Conservation (phyloP, 2,797 vertebrate genomes). For the Amniataba percoides region DNA sequence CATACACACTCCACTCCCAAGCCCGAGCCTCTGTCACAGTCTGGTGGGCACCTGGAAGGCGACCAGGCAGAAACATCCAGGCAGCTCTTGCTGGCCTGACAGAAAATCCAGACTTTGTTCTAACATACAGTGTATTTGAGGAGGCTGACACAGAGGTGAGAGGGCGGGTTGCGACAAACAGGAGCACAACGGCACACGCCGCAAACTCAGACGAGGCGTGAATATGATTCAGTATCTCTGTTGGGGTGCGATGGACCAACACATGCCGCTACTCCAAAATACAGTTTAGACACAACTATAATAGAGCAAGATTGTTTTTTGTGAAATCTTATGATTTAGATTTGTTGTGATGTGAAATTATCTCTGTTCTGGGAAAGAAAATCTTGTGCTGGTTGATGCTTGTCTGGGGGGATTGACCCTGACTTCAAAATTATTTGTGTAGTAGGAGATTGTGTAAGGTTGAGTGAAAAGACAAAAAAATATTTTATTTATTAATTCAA, state of each 20-base stretch:
- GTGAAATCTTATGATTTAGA: neutral
- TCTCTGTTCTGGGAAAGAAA: neutral
- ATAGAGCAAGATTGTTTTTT: neutral
- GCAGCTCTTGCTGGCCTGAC: constrained; percentile 40
- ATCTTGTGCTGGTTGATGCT: neutral
- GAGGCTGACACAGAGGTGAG: constrained; percentile 18
- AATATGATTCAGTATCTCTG: constrained; percentile 16
- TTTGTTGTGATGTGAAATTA: neutral
- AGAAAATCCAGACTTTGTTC: constrained; percentile 55
- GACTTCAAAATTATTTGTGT: constrained; percentile 3
- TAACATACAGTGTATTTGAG: constrained; percentile 30
- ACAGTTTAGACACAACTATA: neutral
- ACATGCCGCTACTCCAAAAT: neutral
- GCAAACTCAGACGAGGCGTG: constrained; percentile 20
- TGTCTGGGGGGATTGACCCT: neutral
- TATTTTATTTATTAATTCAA: too few relatives aligned
- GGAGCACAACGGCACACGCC: neutral
- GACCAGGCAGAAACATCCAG: constrained; percentile 52
- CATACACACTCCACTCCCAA: constrained; percentile 18
- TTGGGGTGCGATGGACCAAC: constrained; percentile 24
- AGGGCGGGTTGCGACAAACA: constrained; percentile 40
- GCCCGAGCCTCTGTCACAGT: constrained; percentile 61
- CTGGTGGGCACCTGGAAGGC: constrained; percentile 59
- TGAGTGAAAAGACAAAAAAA: neutral
- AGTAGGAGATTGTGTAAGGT: neutral